phyloP scores from a whole-genome alignment of 2,113 vertebrate genomes.

The Oostethus manadensis region DNA sequence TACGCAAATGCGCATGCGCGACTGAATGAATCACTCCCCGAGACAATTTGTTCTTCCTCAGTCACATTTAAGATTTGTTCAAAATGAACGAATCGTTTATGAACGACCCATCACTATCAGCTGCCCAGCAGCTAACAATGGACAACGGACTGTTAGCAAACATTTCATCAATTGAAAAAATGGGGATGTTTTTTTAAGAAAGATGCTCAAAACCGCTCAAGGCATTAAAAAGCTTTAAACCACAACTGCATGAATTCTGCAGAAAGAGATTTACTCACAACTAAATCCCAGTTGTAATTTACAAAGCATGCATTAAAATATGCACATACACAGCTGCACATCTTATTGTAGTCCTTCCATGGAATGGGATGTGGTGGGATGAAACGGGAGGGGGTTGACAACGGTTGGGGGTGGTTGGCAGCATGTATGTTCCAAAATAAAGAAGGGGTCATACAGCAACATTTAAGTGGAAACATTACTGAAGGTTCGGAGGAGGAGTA shows the following conservation, averaged over 20 bases:
- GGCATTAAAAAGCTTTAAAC: conserved; percentile 57
- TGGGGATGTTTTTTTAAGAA: background rate
- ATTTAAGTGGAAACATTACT: conserved; percentile 4
- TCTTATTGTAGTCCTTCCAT: conserved; percentile 15
- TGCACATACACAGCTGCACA: conserved; percentile 21
- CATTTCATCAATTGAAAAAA: background rate
- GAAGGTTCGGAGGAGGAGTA: conserved; percentile 5
- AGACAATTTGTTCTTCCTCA: too few species aligned
- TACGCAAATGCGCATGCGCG: too few species aligned
- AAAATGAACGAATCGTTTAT: too few species aligned
- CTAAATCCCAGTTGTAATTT: conserved; percentile 37
- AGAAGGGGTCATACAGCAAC: conserved; percentile 9
- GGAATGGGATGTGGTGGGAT: too few species aligned
- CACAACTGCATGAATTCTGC: conserved; percentile 50
- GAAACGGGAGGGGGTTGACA: background rate
- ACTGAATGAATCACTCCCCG: too few species aligned
- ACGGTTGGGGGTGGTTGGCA: background rate
- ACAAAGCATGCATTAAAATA: conserved; percentile 40
- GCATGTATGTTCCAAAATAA: conserved; percentile 10
- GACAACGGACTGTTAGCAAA: conserved; percentile 15
- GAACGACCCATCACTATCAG: too few species aligned
- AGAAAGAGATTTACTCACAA: conserved; percentile 50
- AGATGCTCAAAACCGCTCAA: conserved; percentile 23
- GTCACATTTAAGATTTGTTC: too few species aligned
- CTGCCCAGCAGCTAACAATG: conserved; percentile 26